Evolutionary conservation across 2,797 vertebrate genomes (phyloP), one percentile per base, ranked within the genome.

Genomic region (Pristis pectinata): DNA sequence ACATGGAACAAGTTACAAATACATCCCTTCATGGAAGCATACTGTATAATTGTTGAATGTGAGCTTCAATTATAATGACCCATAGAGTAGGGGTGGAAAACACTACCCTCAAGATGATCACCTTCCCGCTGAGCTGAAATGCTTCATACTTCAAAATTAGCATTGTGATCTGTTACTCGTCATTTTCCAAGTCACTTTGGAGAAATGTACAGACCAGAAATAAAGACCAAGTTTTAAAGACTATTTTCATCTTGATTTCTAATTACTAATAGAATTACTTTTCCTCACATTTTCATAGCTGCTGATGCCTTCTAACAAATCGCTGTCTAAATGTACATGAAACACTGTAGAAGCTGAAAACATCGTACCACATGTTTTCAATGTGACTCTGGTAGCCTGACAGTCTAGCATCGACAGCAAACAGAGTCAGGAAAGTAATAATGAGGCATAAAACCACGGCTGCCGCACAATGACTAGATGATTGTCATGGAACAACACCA

Each of bases 371-470:
- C 17, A 92, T 0, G 19, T 22, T 56, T 67, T 6, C 61, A 67
- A 44, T 67, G 91, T 70, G 91, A 44, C 41, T 72, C 37, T 30
- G 24, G 15, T 13, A 41, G 37, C 41, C 64, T 15, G 37, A 72
- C n/a, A 70, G 6, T 72, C 67, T 3, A 27, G 22, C n/a, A 22
- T 10, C 67, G 37, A 72, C 91, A 93, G 15, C 85, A 89, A 59
- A 53, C 91, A 72, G 22, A 44, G 9, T 24, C 64, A 27, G 64
- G 64, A 44, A 44, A 5, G 41, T 11, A 93, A 93, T 41, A 67
- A 93, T 61, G 37, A 44, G 64, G 24, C 9, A 44, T 44, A 93
- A 93, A 93, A 92, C 89, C 64, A 93, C 89, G 92, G 89, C 13
- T 22, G 3, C 61, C 53, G n/a, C 89, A 92, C n/a, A 70, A 70